Base-by-base conservation (phyloP, 2,888 invertebrate genomes). In the Platerodrilus igneus region DNA sequence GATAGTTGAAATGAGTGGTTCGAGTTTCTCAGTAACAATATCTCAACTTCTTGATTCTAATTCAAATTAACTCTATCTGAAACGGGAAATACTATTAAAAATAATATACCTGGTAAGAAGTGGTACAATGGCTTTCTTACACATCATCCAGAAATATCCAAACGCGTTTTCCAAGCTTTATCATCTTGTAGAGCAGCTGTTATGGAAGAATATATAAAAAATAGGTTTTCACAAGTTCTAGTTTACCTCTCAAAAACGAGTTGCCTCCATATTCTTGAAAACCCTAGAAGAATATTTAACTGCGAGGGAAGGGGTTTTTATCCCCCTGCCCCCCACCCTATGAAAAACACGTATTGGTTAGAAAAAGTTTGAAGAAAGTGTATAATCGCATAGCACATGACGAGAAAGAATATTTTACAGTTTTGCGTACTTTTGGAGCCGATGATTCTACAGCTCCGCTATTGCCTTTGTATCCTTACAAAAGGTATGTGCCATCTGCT, bases 41-140 rank as follows among this genome's bases (percentile, higher is more conserved):
- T n/a, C n/a, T n/a, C n/a, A n/a, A n/a, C n/a, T n/a, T n/a, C n/a
- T n/a, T n/a, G n/a, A n/a, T n/a, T n/a, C n/a, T n/a, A n/a, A n/a
- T n/a, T n/a, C n/a, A n/a, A n/a, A n/a, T n/a, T n/a, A n/a, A n/a
- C n/a, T n/a, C n/a, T n/a, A n/a, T n/a, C n/a, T n/a, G n/a, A n/a
- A n/a, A n/a, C n/a, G n/a, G 22, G 10, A 22, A n/a, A 22, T 22
- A 8, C 6, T 9, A 9, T 4, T n/a, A 22, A 22, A 22, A 22
- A 22, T n/a, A 10, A n/a, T 6, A n/a, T n/a, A 9, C 22, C 5
- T 4, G 6, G 22, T 4, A 22, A 22, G 9, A 7, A 22, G 10
- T 22, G 22, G 22, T 22, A 22, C 22, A 22, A n/a, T 22, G 5
- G 6, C 4, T 22, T 22, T 22, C 22, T 22, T 22, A n/a, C 22